Percentiles rank a stretch among this genome's conserved stretches.
These are phyloP conservation scores for Hycleus phaleratus DNA, from an alignment of 1,140 invertebrate species.

Conservation along the genomic window DNA sequence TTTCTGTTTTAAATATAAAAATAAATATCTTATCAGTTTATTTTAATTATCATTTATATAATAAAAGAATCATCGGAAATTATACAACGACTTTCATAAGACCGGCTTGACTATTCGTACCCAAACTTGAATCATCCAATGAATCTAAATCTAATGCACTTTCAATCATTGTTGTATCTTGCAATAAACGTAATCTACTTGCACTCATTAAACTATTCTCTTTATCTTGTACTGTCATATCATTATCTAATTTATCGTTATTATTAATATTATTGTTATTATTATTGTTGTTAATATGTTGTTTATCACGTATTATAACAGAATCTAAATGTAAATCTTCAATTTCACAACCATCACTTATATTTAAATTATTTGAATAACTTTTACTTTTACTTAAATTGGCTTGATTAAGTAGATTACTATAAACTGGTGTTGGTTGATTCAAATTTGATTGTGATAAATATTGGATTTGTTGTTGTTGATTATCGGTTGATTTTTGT, in stretches of 20 bases:
- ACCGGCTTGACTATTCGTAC: conserved; percentile 36
- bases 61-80: not conserved
- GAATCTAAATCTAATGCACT: conserved; percentile 79
- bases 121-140: conserved; percentile 53
- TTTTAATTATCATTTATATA: too few species aligned
- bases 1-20: too few species aligned
- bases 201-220: conserved; percentile 44
- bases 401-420: conserved; percentile 28
- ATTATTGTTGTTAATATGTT: conserved; percentile 11
- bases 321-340: conserved; percentile 36
- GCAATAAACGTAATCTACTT: conserved; percentile 61
- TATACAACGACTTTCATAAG: conserved; percentile 36
- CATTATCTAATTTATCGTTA: conserved; percentile 32
- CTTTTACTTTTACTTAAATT: conserved; percentile 32
- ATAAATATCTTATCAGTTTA: too few species aligned
- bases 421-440: conserved; percentile 34
- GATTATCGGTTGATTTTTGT: conserved; percentile 42
- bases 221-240: conserved; percentile 37
- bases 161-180: conserved; percentile 81
- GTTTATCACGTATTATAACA: conserved; percentile 32
- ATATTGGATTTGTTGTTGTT: conserved; percentile 29
- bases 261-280: conserved; percentile 11
- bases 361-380: conserved; percentile 32
- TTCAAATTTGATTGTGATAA: conserved; percentile 38
- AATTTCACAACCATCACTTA: conserved; percentile 6